Percentiles rank a stretch among this genome's conserved stretches.
phyloP scores from a whole-genome alignment of 2,797 vertebrate species.

The Chiloscyllium punctatum region DNA sequence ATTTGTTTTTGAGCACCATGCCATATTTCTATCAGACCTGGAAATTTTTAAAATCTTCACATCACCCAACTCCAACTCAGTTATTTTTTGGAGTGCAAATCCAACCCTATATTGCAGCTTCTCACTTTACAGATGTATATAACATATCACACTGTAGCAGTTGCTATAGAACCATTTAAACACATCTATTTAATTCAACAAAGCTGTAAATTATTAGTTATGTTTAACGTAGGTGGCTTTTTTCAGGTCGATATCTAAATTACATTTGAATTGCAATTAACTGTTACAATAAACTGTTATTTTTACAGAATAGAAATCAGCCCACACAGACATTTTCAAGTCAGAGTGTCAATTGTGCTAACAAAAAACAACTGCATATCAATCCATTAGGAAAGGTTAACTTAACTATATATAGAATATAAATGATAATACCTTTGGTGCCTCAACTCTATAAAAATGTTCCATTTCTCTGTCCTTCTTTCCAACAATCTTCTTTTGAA shows the following conservation, averaged over 20 bases:
- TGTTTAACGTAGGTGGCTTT: background rate
- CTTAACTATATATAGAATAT: background rate
- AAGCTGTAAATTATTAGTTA: background rate
- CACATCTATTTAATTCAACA: background rate
- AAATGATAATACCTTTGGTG: background rate
- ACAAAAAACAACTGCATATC: background rate
- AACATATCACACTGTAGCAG: background rate
- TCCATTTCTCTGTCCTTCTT: background rate
- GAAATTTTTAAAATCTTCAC: background rate
- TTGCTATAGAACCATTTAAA: background rate
- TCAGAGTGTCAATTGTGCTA: background rate
- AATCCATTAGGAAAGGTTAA: background rate
- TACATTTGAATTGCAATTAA: constrained; percentile 1
- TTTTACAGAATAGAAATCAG: background rate
- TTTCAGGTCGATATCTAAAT: background rate
- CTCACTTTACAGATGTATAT: background rate
- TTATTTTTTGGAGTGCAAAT: background rate
- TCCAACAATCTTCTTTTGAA: background rate
- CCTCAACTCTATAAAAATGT: background rate
- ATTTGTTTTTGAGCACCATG: too few relatives aligned
- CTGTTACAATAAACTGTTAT: background rate
- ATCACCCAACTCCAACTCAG: background rate
- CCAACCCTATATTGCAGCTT: background rate
- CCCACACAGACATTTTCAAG: background rate
- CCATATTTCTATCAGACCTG: too few relatives aligned